Conservation (phyloP, 2,113 vertebrate genomes). For the Polypterus senegalus region DNA sequence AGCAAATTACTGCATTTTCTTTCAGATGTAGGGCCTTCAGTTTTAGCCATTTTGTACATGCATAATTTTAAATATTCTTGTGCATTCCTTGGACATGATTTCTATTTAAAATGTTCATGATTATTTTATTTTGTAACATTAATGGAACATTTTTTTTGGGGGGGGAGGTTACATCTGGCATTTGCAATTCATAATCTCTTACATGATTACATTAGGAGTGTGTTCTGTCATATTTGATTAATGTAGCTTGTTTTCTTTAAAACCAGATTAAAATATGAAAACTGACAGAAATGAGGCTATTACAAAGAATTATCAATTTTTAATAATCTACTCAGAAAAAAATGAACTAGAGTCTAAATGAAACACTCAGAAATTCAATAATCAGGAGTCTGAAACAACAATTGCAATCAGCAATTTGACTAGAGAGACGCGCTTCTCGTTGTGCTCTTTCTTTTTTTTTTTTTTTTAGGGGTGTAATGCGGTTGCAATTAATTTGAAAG, state of each 20-base stretch:
- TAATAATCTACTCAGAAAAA: constrained; percentile 57
- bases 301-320: constrained; percentile 85
- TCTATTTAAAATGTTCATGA: constrained; percentile 75
- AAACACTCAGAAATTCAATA: constrained; percentile 44
- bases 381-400: constrained; percentile 46
- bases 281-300: constrained; percentile 86
- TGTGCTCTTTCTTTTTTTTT: neutral
- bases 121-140: constrained; percentile 85
- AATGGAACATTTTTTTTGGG: constrained; percentile 67
- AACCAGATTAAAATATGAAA: constrained; percentile 78
- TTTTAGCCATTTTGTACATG: constrained; percentile 41
- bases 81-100: constrained; percentile 47
- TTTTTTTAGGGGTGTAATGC: constrained; percentile 31
- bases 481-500: constrained; percentile 48
- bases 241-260: constrained; percentile 85
- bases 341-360: constrained; percentile 34
- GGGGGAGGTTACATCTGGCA: constrained; percentile 41
- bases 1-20: neutral
- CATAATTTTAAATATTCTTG: constrained; percentile 44
- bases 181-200: constrained; percentile 95
- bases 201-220: constrained; percentile 89
- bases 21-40: constrained; percentile 34
- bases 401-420: constrained; percentile 41
- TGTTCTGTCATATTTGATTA: constrained; percentile 95
- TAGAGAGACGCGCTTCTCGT: constrained; percentile 23